Percentiles rank a stretch among this genome's conserved stretches.
These are phyloP conservation scores for Zygothrica quintamaculata DNA, from an alignment of 2,888 invertebrate genomes.

Conservation along the genomic window DNA sequence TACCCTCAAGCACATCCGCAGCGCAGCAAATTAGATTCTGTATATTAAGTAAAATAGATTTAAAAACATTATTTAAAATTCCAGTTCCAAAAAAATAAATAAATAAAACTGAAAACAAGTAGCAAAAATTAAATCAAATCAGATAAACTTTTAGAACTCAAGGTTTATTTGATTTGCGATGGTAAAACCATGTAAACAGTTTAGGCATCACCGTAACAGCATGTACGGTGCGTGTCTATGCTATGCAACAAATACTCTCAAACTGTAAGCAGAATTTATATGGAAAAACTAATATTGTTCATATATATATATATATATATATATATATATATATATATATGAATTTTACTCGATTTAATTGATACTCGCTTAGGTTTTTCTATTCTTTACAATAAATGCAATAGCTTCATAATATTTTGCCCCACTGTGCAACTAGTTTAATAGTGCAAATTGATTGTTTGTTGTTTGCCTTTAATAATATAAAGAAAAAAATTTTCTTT, in stretches of 20 bases:
- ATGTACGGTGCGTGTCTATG: conserved; percentile 30
- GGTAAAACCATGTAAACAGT: conserved; percentile 8
- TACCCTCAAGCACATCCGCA: conserved; percentile 95
- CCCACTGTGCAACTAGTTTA: conserved; percentile 36
- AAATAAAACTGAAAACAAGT: too few relatives aligned
- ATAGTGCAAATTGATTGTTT: too few relatives aligned
- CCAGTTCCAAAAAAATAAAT: too few relatives aligned
- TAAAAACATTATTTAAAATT: conserved; percentile 33
- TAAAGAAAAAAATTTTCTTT: too few relatives aligned
- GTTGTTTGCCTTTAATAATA: conserved; percentile 45
- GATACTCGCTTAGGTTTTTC: conserved; percentile 44
- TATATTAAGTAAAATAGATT: conserved; percentile 31
- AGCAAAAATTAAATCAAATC: conserved; percentile 3
- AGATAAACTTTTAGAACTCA: not conserved
- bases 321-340: too few relatives aligned
- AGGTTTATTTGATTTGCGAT: conserved; percentile 8
- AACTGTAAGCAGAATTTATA: conserved; percentile 42
- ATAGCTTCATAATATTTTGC: conserved; percentile 40
- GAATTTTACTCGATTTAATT: conserved; percentile 29
- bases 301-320: conserved; percentile 33
- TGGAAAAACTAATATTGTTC: conserved; percentile 33
- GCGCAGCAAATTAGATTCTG: conserved; percentile 95
- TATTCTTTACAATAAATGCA: conserved; percentile 68
- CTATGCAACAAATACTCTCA: conserved; percentile 11
- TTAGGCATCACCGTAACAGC: conserved; percentile 15